Conservation (phyloP, 92 coral and sea anemone genomes). For the Actinostola sp. region DNA sequence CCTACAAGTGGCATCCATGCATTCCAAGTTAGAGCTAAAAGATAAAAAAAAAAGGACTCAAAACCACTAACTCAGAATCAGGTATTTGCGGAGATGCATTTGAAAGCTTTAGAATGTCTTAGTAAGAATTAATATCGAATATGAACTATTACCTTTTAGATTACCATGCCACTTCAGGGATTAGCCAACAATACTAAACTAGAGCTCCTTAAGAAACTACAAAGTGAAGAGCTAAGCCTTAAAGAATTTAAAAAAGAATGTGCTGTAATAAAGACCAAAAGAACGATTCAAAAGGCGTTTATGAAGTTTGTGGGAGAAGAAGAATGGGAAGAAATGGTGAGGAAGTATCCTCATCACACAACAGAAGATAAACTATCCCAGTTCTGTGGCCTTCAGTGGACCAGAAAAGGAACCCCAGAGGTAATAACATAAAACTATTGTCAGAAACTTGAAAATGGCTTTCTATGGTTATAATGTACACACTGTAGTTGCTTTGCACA, state of each 20-base stretch:
- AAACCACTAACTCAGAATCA: conserved; percentile 14
- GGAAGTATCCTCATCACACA: conserved; percentile 42
- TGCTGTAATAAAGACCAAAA: conserved; percentile 19
- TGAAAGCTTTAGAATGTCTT: too few relatives aligned
- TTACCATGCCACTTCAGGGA: conserved; percentile 29
- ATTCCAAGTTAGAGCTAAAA: not conserved
- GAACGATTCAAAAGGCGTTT: conserved; percentile 10
- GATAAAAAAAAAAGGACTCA: conserved; percentile 1
- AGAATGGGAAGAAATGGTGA: conserved; percentile 29
- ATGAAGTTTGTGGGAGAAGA: conserved; percentile 31
- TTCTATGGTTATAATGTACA: too few relatives aligned
- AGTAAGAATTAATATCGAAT: too few relatives aligned
- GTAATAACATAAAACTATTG: too few relatives aligned
- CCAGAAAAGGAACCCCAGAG: not conserved
- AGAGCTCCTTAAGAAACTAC: conserved; percentile 14
- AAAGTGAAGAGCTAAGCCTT: not conserved
- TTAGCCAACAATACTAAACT: conserved; percentile 7
- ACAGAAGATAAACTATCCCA: conserved; percentile 43
- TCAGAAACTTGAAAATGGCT: too few relatives aligned
- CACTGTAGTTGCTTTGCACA: not conserved
- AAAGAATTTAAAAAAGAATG: conserved; percentile 21
- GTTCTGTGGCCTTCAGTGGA: conserved; percentile 29
- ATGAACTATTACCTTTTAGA: not conserved
- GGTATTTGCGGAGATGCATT: conserved; percentile 4
- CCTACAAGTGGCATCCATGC: not conserved